Evolutionary conservation across 92 coral and sea anemone species (phyloP), one percentile per base, ranked within the genome.

Genomic region (Porites divaricata): DNA sequence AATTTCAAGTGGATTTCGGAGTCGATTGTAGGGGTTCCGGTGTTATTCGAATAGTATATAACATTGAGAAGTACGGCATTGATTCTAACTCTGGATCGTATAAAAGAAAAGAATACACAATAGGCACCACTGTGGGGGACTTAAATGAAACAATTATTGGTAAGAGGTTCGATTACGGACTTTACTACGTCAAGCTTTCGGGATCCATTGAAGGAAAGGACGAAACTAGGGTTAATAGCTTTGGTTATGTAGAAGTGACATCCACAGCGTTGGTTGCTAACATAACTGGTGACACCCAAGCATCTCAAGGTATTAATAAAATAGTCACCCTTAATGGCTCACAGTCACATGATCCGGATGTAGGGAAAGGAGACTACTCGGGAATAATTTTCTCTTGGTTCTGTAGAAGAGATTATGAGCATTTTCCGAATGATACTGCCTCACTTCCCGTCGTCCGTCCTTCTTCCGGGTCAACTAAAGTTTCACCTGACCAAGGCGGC

Each of bases 311-410:
- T 28, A 22, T 35, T 21, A 65, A 87, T 22, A 64, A 68, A 51
- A 58, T 35, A 6, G 75, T 92, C 6, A 62, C 82, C 41, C 83
- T 94, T 2, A 67, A 78, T 68, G 98, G 95, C 15, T 87, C 95
- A 8, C 80, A 14, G n/a, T 89, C 93, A 6, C 81, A 92, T 64
- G 98, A 94, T 41, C 98, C 95, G 1, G 98, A 92, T 76, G 67
- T 83, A 5, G 98, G 98, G 13, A 85, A 49, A 76, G 95, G 92
- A 52, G 76, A 76, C 13, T 82, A 94, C 70, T 65, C 67, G 4
- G 95, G 88, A 19, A 25, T 94, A 63, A 80, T 94, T 65, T 93
- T 94, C 59, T 84, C 89, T 4, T 96, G 99, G 99, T 76, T 94
- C 35, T 96, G 99, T 79, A 92, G 87, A 56, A 88, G 93, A 67